A percentile compares a stretch with the other conserved stretches of the same genome.
Conservation (phyloP, 2,888 invertebrate species). For the Isotomurus palustris region DNA sequence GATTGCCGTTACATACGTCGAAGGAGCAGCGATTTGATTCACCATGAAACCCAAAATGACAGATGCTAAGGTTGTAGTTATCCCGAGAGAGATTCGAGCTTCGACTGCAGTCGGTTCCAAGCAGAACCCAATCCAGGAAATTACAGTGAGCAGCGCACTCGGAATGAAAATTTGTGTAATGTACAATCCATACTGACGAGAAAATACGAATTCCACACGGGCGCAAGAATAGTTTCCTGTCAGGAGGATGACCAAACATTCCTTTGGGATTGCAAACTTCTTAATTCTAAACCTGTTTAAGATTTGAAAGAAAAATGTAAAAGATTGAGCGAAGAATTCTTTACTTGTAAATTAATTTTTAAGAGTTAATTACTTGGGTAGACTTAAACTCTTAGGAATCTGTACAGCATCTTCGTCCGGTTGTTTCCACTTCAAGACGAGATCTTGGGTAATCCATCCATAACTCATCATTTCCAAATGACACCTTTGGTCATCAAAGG, state of each 20-base stretch:
- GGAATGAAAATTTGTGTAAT: slow-evolving; percentile 40
- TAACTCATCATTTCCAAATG: slow-evolving; percentile 30
- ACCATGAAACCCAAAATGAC: slow-evolving; percentile 53
- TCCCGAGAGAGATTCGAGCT: slow-evolving; percentile 48
- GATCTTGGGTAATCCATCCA: slow-evolving; percentile 30
- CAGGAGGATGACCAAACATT: not conserved
- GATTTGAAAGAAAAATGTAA: too few species aligned
- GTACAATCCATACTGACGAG: slow-evolving; percentile 25
- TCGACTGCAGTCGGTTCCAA: slow-evolving; percentile 29
- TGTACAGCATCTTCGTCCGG: not conserved
- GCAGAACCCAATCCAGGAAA: slow-evolving; percentile 43
- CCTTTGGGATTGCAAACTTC: not conserved
- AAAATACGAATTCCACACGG: not conserved
- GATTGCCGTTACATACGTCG: slow-evolving; percentile 52
- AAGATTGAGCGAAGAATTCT: too few species aligned
- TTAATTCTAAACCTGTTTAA: slow-evolving; percentile 19
- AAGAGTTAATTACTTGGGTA: too few species aligned
- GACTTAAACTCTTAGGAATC: too few species aligned
- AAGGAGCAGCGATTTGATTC: slow-evolving; percentile 53
- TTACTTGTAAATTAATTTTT: too few species aligned
- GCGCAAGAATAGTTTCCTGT: slow-evolving; percentile 7
- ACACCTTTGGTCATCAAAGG: slow-evolving; percentile 36
- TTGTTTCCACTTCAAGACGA: slow-evolving; percentile 25
- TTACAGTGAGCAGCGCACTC: slow-evolving; percentile 30
- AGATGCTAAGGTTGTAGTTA: slow-evolving; percentile 55